Base-by-base conservation (phyloP, 92 coral and sea anemone genomes). In the Muricea muricata region DNA sequence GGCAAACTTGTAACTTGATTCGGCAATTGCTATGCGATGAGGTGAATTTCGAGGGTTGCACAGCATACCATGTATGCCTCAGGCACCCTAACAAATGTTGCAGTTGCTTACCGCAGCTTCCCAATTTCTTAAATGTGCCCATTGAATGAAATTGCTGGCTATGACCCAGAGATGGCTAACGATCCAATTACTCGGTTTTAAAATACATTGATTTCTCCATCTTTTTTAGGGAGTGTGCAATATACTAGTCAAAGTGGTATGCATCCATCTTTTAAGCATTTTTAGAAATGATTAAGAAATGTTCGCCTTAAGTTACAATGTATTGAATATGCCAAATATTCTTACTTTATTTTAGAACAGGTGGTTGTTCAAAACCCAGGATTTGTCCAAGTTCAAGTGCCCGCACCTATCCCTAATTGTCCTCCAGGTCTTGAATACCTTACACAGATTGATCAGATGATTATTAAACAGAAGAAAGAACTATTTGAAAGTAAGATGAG, bases 401-500 rank as follows among this genome's bases (percentile, higher is more conserved):
- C 71, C 48, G 21, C 20, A 75, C 39, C 65, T 26, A 75, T 75
- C 8, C 83, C 71, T 26, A 57, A 57, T 32, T 78, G 83, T 39
- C 83, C 83, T 29, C 83, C 83, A 28, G 83, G 83, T 13, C 54
- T 78, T 24, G 83, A 78, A 35, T 78, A 78, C 21, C 71, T 78
- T 14, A 55, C 83, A 33, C 83, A 78, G 83, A 78, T 78, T 78
- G 83, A 78, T 58, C 83, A 78, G 24, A 1, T 78, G 30, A 58
- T 78, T 33, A 78, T 78, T 45, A 78, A 78, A 58, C 83, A 78
- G 34, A 78, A 78, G 57, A 78, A 78, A 58, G 83, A 78, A 46
- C 83, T 78, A 56, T 57, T 78, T 30, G 83, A 78, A 78, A 57
- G 83, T 78, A 39, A 78, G 70, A 54, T 26, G 10, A 42, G 0